These are phyloP conservation scores for Brachyopa scutellaris DNA, from an alignment of 2,888 invertebrate species.

Conservation along the genomic window DNA sequence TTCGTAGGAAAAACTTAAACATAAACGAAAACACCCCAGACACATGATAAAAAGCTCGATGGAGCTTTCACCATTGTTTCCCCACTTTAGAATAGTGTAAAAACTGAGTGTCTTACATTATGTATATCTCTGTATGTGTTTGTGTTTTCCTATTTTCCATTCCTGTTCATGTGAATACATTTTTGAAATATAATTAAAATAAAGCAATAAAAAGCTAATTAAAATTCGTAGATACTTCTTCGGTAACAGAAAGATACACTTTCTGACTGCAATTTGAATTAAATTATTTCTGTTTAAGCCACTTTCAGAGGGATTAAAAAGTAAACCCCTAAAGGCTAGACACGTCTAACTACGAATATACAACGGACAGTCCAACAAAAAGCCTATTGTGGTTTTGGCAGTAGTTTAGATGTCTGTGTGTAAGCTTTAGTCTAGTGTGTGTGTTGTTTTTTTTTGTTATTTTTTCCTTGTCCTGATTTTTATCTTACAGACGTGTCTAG, in stretches of 20 bases:
- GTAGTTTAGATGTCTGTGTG: constrained; percentile 13
- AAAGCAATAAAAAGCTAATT: not conserved
- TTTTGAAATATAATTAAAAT: constrained; percentile 21
- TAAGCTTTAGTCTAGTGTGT: constrained; percentile 3
- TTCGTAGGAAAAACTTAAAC: constrained; percentile 33
- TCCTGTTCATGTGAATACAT: constrained; percentile 14
- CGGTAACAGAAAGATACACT: not conserved
- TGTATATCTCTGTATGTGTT: constrained; percentile 26
- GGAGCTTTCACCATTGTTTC: constrained; percentile 63
- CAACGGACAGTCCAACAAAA: constrained; percentile 15
- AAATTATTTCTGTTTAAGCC: too few species aligned
- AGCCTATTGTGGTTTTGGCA: constrained; percentile 21
- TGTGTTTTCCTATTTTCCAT: not conserved
- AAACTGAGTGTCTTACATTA: constrained; percentile 1
- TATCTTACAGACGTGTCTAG: constrained; percentile 25
- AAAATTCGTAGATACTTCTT: not conserved
- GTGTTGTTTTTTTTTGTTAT: too few species aligned
- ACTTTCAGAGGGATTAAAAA: not conserved
- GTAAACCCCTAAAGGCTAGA: too few species aligned
- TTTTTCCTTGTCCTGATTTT: constrained; percentile 3
- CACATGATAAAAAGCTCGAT: constrained; percentile 58
- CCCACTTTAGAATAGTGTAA: constrained; percentile 3
- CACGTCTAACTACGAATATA: too few species aligned
- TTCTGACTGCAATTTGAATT: too few species aligned
- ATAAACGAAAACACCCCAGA: constrained; percentile 64